These are phyloP conservation scores for Aphelocoma californica DNA, from an alignment of 2,797 vertebrate genomes.

Conservation along the genomic window DNA sequence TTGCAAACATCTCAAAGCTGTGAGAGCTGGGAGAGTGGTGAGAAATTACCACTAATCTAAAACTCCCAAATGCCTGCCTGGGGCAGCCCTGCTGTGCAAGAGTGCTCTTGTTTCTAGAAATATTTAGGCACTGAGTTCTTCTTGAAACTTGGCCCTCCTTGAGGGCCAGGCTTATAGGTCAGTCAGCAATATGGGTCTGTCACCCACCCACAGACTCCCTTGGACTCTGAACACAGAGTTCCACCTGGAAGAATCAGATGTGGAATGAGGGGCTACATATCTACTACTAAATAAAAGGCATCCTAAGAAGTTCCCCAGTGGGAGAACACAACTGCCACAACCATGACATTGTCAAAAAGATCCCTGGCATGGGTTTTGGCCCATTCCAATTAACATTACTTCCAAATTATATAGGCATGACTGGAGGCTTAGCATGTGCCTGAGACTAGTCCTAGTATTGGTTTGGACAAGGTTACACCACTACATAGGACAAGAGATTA, in stretches of 20 bases:
- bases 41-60: background rate
- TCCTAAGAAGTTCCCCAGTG: background rate
- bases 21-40: background rate
- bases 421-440: background rate
- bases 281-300: background rate
- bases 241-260: background rate
- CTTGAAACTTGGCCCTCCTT: background rate
- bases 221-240: background rate
- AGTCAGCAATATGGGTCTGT: background rate
- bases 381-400: background rate
- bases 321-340: background rate
- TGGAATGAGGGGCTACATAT: background rate
- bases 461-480: background rate
- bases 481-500: background rate
- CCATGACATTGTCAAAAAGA: background rate
- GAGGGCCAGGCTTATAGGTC: background rate
- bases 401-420: background rate
- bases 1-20: background rate
- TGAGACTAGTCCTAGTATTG: background rate
- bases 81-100: background rate
- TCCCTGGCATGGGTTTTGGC: background rate
- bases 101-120: fast-evolving
- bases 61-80: background rate
- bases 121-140: background rate
- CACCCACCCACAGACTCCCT: fast-evolving